Percentiles rank a stretch among this genome's conserved stretches.
Conservation (phyloP, 2,888 invertebrate species). For the Fabriciana adippe region DNA sequence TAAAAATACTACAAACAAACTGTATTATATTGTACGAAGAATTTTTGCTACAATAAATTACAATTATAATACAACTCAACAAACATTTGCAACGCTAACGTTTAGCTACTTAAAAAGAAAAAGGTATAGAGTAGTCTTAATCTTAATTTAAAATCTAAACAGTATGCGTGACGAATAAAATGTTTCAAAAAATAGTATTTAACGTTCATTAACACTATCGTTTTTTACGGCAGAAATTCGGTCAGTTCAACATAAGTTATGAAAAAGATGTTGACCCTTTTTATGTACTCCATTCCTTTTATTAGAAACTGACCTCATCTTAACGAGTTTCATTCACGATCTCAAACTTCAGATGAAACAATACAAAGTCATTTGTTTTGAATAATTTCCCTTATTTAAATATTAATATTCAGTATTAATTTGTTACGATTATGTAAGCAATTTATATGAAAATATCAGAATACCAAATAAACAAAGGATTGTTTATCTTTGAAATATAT, state of each 20-base stretch:
- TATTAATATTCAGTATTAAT: conserved; percentile 28
- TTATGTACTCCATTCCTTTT: conserved; percentile 58
- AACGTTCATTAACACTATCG: neutral
- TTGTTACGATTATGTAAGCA: conserved; percentile 14
- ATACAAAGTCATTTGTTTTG: conserved; percentile 55
- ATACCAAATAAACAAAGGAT: neutral
- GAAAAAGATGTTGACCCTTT: conserved; percentile 60
- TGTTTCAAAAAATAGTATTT: neutral
- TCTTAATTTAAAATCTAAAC: no score
- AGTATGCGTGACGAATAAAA: no score
- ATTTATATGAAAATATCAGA: conserved; percentile 23
- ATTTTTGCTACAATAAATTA: no score
- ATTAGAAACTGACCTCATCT: conserved; percentile 59
- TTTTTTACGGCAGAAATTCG: conserved; percentile 2
- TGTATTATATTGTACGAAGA: neutral
- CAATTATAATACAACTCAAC: neutral
- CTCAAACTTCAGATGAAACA: conserved; percentile 56
- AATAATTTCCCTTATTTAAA: conserved; percentile 54
- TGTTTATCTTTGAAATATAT: conserved; percentile 2
- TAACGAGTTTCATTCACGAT: conserved; percentile 68
- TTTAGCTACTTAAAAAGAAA: no score
- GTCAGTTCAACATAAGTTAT: conserved; percentile 38
- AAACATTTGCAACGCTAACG: neutral
- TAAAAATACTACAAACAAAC: neutral
- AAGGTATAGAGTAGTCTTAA: no score